A percentile compares a stretch with the other conserved stretches of the same genome.
Evolutionary conservation across 35 echinoderm and acorn worm species (phyloP).

Genomic region (Patiria miniata): DNA sequence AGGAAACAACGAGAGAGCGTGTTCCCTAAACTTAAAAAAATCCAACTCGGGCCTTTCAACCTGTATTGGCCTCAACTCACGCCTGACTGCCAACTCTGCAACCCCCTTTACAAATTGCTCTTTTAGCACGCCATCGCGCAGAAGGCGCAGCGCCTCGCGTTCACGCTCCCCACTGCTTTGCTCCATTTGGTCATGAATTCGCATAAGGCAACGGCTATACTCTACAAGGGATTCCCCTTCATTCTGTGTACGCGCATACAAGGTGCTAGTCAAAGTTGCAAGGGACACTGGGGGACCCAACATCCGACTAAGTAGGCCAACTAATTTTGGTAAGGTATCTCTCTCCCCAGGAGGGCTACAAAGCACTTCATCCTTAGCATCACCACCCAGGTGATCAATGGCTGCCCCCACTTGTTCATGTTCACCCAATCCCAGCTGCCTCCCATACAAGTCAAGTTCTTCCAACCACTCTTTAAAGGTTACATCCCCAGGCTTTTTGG

Average conservation of each 20-base stretch:
- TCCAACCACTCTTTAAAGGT: slow-evolving; percentile 13
- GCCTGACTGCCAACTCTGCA: background rate
- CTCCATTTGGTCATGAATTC: background rate
- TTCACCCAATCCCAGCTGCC: background rate
- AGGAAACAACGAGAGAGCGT: slow-evolving; percentile 17
- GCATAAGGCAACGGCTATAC: background rate
- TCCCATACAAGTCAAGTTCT: slow-evolving; percentile 14
- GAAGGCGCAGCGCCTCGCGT: background rate
- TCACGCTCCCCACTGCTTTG: background rate
- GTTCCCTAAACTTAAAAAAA: background rate
- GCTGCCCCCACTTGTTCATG: background rate
- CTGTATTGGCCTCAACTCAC: slow-evolving; percentile 5
- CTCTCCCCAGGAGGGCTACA: background rate
- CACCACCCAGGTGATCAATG: background rate
- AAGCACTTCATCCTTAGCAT: background rate
- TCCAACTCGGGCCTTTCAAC: background rate
- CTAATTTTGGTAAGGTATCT: background rate
- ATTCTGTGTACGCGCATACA: background rate
- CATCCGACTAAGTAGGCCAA: background rate
- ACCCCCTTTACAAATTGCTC: slow-evolving; percentile 20
- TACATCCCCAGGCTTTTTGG: background rate
- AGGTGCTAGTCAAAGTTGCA: background rate
- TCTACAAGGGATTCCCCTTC: background rate
- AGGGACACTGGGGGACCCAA: background rate
- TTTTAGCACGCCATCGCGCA: slow-evolving; percentile 13